phyloP scores from a whole-genome alignment of 2,113 vertebrate genomes.

The western clawed frog (Xenopus tropicalis) region DNA sequence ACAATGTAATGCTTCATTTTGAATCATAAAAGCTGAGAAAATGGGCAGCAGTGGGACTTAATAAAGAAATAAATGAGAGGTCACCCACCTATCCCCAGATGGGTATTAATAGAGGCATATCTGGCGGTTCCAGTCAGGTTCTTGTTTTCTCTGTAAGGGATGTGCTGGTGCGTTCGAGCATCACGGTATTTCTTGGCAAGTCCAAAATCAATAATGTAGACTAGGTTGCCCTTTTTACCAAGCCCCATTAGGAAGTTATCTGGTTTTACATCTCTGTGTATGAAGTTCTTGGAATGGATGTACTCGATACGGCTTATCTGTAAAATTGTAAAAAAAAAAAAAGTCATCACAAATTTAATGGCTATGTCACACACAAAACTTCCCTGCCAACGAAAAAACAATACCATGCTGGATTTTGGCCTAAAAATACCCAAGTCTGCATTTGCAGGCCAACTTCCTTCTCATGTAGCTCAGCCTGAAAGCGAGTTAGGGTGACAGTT shows the following conservation, averaged over 20 bases:
- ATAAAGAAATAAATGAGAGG: not conserved
- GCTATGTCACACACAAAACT: too few species aligned
- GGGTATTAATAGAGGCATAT: constrained; percentile 95
- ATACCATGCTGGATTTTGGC: too few species aligned
- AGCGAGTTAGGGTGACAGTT: too few species aligned
- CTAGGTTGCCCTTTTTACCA: constrained; percentile 94
- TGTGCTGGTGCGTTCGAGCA: constrained; percentile 95
- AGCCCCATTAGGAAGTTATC: constrained; percentile 98
- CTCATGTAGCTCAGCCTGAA: too few species aligned
- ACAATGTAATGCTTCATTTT: too few species aligned
- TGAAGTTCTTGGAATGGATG: constrained; percentile 98
- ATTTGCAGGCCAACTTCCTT: too few species aligned
- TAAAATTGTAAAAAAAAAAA: not conserved
- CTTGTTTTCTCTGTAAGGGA: constrained; percentile 97
- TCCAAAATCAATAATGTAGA: constrained; percentile 98
- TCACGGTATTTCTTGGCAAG: constrained; percentile 96
- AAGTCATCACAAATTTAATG: too few species aligned
- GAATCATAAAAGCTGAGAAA: too few species aligned
- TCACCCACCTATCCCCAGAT: constrained; percentile 88
- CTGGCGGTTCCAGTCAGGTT: constrained; percentile 94
- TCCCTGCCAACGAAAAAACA: too few species aligned
- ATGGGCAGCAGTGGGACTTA: not conserved
- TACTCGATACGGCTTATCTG: constrained; percentile 97
- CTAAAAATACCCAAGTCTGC: too few species aligned
- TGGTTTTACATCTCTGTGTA: constrained; percentile 93